Base-by-base conservation (phyloP, 2,797 vertebrate genomes). In the Synaphobranchus kaupii region DNA sequence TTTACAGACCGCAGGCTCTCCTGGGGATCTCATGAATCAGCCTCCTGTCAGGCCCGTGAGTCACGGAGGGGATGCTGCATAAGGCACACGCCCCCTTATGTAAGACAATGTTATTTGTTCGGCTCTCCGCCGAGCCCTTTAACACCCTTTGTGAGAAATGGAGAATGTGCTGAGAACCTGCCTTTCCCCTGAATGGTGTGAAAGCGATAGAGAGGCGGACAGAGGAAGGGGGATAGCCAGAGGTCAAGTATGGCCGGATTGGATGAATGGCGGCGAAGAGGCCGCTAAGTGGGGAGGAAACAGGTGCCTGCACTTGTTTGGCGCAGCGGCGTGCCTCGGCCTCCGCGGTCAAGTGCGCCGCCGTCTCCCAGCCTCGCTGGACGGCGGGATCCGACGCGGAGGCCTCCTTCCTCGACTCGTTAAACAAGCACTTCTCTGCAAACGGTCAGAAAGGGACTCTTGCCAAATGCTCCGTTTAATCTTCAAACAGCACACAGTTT, bases 101-200 rank as follows among this genome's bases (percentile, higher is more conserved):
- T 28, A 85, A 85, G 85, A 87, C 85, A 82, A 85, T 84, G 81
- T 82, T 73, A 66, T 85, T 85, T 83, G 50, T 85, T 52, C 86
- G 12, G 73, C 63, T 89, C 86, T 85, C 34, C 31, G 15, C 12
- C 25, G 7, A 73, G 25, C 63, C 39, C 78, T 83, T 56, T 73
- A 25, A 60, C 83, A 84, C 71, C 80, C 84, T 85, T 73, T 82
- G 88, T 89, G 88, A 89, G 88, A 87, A 89, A 81, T 47, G 3
- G 83, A 66, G 50, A 68, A 68, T 15, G 13, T 81, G 87, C 84
- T 73, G 85, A 88, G 84, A 66, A 81, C 22, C 10, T 1, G 48
- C 15, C 31, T 28, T 50, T 25, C n/a, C 25, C 25, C 48, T 78
- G 78, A 84, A 84, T 80, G 80, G 82, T 63, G 73, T 76, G 83